Conservation (phyloP, 2,113 vertebrate species). For the Amia ocellicauda region DNA sequence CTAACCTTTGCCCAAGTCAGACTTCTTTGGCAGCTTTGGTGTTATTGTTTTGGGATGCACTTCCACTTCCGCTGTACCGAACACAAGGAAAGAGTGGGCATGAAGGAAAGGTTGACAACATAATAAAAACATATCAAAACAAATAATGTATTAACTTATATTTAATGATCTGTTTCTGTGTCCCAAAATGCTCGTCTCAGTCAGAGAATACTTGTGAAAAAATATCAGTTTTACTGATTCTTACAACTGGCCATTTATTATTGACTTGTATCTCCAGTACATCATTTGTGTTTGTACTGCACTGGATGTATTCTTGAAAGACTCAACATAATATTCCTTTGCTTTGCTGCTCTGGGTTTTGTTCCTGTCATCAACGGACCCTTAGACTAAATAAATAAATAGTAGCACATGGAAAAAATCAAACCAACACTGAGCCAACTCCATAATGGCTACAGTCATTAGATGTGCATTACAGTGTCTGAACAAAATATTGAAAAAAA, state of each 20-base stretch:
- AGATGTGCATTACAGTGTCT: too few relatives aligned
- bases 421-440: too few relatives aligned
- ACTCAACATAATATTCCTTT: slow-evolving; percentile 6
- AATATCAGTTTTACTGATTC: neutral
- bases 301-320: too few relatives aligned
- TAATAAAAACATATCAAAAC: too few relatives aligned
- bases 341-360: neutral
- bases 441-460: too few relatives aligned
- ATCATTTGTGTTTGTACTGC: neutral
- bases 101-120: too few relatives aligned
- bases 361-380: slow-evolving; percentile 12
- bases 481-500: too few relatives aligned
- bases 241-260: neutral
- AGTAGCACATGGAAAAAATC: too few relatives aligned
- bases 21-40: slow-evolving; percentile 58
- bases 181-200: too few relatives aligned
- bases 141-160: too few relatives aligned
- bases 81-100: slow-evolving; percentile 32
- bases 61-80: slow-evolving; percentile 63
- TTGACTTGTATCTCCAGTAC: neutral
- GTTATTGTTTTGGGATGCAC: slow-evolving; percentile 51
- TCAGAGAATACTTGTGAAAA: too few relatives aligned
- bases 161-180: too few relatives aligned
- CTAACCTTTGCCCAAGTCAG: slow-evolving; percentile 62
- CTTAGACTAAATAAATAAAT: slow-evolving; percentile 4